Evolutionary conservation across 2,797 vertebrate species (phyloP).

Genomic region (Anomalospiza imberbis): DNA sequence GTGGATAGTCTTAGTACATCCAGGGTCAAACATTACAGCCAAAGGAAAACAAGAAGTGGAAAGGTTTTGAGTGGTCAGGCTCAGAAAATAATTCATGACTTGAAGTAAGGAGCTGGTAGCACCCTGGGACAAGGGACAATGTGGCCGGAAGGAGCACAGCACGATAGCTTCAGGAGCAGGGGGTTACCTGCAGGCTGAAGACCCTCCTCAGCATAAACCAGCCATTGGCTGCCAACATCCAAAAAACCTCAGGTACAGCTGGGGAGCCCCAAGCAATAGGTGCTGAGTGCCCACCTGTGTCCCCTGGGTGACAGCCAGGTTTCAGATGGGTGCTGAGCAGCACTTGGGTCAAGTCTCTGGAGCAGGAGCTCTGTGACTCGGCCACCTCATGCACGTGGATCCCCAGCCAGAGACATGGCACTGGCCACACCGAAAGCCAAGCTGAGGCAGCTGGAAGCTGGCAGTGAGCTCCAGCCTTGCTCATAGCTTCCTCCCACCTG

Average conservation of each 20-base stretch:
- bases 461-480: neutral
- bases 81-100: neutral
- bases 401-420: neutral
- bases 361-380: neutral
- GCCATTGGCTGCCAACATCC: rapidly evolving
- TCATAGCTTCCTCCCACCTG: neutral
- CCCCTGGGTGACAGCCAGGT: neutral
- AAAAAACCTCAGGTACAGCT: neutral
- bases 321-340: neutral
- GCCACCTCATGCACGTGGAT: no score
- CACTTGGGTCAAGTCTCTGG: neutral
- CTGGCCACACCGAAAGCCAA: rapidly evolving
- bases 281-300: neutral
- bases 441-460: neutral
- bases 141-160: neutral
- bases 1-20: neutral
- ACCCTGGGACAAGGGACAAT: neutral
- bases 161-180: neutral
- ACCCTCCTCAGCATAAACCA: neutral
- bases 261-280: neutral
- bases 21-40: neutral
- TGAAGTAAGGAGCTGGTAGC: neutral
- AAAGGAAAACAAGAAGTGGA: neutral
- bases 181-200: neutral
- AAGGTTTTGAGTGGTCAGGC: neutral